Percentiles rank a stretch among this genome's conserved stretches.
Conservation (phyloP, 2,797 vertebrate species). For the Echiichthys vipera region DNA sequence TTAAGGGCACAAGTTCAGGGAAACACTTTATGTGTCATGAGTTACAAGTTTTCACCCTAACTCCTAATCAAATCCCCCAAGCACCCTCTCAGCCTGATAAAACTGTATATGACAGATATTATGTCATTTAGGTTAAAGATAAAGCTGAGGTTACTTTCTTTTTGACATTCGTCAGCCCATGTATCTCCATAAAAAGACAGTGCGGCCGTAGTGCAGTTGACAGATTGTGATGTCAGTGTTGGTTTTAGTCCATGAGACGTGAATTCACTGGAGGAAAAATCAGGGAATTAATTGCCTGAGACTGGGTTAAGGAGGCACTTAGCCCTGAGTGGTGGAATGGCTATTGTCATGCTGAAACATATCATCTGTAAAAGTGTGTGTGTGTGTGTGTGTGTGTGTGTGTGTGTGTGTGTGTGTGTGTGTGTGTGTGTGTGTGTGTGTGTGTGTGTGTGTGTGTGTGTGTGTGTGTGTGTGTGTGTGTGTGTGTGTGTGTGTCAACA, state of each 20-base stretch:
- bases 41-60: conserved; percentile 1
- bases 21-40: conserved; percentile 1
- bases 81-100: conserved; percentile 22
- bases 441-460: conserved; percentile 25
- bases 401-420: conserved; percentile 21
- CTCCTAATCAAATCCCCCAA: conserved; percentile 1
- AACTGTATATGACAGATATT: conserved; percentile 14
- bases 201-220: conserved; percentile 1
- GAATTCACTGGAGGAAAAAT: conserved; percentile 36
- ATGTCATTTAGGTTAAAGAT: conserved; percentile 38
- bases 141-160: conserved; percentile 36
- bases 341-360: conserved; percentile 39
- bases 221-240: conserved; percentile 32
- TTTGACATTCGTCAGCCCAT: conserved; percentile 44
- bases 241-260: conserved; percentile 34
- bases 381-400: conserved; percentile 28
- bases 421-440: conserved; percentile 29
- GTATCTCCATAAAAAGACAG: conserved; percentile 45
- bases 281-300: conserved; percentile 49
- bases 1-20: conserved; percentile 22
- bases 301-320: conserved; percentile 69
- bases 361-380: conserved; percentile 10
- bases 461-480: conserved; percentile 15
- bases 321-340: conserved; percentile 49
- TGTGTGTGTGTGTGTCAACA: conserved; percentile 59